Evolutionary conservation across 2,113 vertebrate species (phyloP).

Genomic region (Stercorarius parasiticus): DNA sequence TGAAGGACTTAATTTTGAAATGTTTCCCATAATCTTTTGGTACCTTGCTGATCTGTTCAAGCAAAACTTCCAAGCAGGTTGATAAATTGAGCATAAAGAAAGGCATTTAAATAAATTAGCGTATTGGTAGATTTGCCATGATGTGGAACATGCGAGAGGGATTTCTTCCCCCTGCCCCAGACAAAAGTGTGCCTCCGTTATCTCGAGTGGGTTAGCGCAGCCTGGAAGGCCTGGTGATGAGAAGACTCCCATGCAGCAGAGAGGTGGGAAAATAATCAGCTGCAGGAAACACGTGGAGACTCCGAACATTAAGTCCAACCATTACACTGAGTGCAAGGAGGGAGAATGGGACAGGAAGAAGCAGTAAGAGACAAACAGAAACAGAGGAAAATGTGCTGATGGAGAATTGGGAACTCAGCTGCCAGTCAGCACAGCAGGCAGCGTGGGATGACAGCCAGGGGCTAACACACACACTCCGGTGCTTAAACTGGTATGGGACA

Average conservation of each 20-base stretch:
- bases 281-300: not conserved
- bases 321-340: not conserved
- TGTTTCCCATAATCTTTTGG: not conserved
- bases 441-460: not conserved
- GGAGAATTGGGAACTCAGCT: not conserved
- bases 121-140: not conserved
- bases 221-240: not conserved
- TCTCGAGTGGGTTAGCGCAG: not conserved
- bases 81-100: not conserved
- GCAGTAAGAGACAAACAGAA: not conserved
- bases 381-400: not conserved
- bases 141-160: not conserved
- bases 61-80: not conserved
- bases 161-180: fast-evolving
- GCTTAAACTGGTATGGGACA: not conserved
- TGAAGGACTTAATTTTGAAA: not conserved
- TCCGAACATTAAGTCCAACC: not conserved
- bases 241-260: not conserved
- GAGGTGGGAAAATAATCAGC: not conserved
- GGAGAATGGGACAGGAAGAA: fast-evolving
- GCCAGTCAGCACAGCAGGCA: not conserved
- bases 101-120: not conserved
- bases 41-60: not conserved
- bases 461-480: not conserved
- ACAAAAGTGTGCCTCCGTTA: not conserved